Evolutionary conservation across 2,888 invertebrate genomes (phyloP).

Genomic region (Gnatocerus cornutus): DNA sequence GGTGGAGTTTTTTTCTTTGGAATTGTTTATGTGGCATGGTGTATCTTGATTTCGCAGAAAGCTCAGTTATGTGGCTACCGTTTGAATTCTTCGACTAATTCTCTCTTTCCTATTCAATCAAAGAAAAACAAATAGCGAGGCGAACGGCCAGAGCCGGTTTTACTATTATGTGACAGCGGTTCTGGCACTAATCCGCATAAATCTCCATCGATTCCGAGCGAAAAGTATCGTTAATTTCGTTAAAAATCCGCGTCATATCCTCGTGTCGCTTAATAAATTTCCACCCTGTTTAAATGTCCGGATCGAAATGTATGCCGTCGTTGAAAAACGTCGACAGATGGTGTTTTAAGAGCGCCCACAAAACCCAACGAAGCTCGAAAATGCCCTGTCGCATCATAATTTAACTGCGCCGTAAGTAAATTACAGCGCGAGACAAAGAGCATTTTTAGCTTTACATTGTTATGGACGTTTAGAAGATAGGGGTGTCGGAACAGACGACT

Average conservation of each 20-base stretch:
- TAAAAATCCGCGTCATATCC: not conserved
- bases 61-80: conserved; percentile 54
- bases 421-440: conserved; percentile 44
- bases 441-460: conserved; percentile 45
- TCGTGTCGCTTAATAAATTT: conserved; percentile 38
- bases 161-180: conserved; percentile 39
- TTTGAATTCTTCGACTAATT: conserved; percentile 54
- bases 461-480: conserved; percentile 32
- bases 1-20: conserved; percentile 12
- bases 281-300: conserved; percentile 31
- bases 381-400: conserved; percentile 47
- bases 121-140: conserved; percentile 27
- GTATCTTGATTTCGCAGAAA: conserved; percentile 51
- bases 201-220: conserved; percentile 40
- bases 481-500: conserved; percentile 33
- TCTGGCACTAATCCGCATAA: conserved; percentile 41
- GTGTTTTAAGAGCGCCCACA: conserved; percentile 48
- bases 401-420: conserved; percentile 46
- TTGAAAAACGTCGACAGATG: conserved; percentile 43
- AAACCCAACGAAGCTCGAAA: conserved; percentile 47
- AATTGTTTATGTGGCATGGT: conserved; percentile 34
- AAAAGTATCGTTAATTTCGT: too few relatives aligned
- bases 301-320: conserved; percentile 27
- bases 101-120: conserved; percentile 40
- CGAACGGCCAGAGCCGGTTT: conserved; percentile 31